Evolutionary conservation across 2,797 vertebrate species (phyloP), one percentile per base, ranked within the genome.

Genomic region (Gymnodraco acuticeps): DNA sequence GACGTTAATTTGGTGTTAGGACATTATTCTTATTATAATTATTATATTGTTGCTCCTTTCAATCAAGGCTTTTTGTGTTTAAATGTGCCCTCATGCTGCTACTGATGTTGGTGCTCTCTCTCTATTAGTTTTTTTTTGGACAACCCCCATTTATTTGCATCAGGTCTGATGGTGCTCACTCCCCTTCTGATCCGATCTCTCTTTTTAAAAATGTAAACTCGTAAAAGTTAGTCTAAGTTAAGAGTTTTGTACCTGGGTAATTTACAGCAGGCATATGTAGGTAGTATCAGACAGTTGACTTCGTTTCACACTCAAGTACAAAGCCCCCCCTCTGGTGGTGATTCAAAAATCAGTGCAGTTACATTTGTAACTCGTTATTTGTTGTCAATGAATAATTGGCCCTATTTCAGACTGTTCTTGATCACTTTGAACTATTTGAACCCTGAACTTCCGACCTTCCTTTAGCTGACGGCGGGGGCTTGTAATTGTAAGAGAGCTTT

Each of bases 401-500:
- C 19, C 48, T 17, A 38, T 73, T 81, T 81, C 63, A 69, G 72
- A 63, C 42, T 1, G 27, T 16, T 70, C 55, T 61, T 58, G 45
- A 78, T 80, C 86, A 79, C 80, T 77, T 65, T 89, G 66, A 89
- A 86, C 84, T 69, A 51, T 89, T 69, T 88, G 87, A 90, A 87
- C 90, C 87, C 60, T 87, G 85, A 90, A 88, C 90, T 84, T 41
- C 31, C 31, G 73, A 89, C 91, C 88, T 62, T 75, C 64, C 72
- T 89, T 69, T 61, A 72, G 77, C 71, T 52, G 84, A 62, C 70
- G 42, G 68, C 11, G 63, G 76, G 77, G 54, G 78, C 87, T 90
- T 87, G 90, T 91, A 88, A 90, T 91, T 86, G 75, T 85, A 77
- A 86, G 88, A 80, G 80, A 78, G 76, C 76, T 91, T 92, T 92